Evolutionary conservation across 2,113 vertebrate species (phyloP).

Genomic region (Pelvicachromis taeniatus): DNA sequence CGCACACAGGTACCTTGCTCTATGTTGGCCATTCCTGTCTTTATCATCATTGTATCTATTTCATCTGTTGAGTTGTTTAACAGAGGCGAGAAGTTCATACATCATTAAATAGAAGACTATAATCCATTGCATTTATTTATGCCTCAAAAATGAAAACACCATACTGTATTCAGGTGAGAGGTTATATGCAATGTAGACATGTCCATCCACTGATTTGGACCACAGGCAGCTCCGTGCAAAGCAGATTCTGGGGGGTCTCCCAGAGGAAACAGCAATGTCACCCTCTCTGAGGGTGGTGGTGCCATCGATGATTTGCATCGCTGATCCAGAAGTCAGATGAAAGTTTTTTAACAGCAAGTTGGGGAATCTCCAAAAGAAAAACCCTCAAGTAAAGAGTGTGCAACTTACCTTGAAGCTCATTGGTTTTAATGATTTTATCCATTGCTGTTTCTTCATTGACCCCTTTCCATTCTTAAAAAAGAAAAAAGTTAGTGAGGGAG

Average conservation of each 20-base stretch:
- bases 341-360: background rate
- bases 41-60: constrained; percentile 55
- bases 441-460: constrained; percentile 54
- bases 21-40: constrained; percentile 74
- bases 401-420: constrained; percentile 62
- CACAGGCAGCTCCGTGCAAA: constrained; percentile 70
- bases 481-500: background rate
- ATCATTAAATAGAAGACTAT: background rate
- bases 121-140: background rate
- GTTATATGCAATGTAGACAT: constrained; percentile 64
- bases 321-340: constrained; percentile 16
- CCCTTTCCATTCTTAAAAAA: constrained; percentile 31
- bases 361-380: background rate
- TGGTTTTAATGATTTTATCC: constrained; percentile 73
- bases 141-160: background rate
- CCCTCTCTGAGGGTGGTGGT: constrained; percentile 64
- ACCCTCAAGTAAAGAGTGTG: background rate
- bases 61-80: constrained; percentile 52
- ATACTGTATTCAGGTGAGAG: constrained; percentile 64
- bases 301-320: constrained; percentile 38
- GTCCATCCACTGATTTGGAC: constrained; percentile 71
- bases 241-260: constrained; percentile 60
- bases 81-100: background rate
- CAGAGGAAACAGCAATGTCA: constrained; percentile 65
- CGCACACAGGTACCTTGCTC: constrained; percentile 79